phyloP scores from a whole-genome alignment of 2,113 vertebrate genomes.

The Porphyrio hochstetteri region DNA sequence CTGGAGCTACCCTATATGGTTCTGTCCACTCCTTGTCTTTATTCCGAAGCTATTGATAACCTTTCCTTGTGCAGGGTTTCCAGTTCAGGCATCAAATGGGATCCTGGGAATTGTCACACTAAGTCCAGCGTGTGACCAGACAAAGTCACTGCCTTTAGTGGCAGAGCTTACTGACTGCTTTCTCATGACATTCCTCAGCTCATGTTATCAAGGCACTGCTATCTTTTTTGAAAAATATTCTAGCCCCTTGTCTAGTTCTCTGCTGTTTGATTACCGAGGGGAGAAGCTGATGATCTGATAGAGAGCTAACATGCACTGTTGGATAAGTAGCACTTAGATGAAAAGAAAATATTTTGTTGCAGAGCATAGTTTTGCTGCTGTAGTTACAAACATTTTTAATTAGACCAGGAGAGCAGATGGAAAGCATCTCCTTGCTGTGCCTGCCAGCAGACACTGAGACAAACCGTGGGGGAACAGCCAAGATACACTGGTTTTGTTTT shows the following conservation, averaged over 20 bases:
- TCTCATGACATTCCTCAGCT: neutral
- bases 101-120: neutral
- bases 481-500: neutral
- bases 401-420: neutral
- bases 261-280: neutral
- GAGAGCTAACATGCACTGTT: neutral
- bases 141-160: neutral
- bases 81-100: neutral
- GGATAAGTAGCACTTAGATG: neutral
- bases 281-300: conserved; percentile 6
- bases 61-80: neutral
- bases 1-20: neutral
- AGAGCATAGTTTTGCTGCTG: neutral
- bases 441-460: neutral
- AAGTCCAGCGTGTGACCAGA: neutral
- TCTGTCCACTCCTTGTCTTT: neutral
- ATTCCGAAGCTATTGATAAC: neutral
- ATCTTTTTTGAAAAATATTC: neutral
- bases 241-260: neutral
- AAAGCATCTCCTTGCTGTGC: neutral
- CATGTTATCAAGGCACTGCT: neutral
- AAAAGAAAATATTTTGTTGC: conserved; percentile 32
- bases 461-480: neutral
- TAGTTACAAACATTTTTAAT: conserved; percentile 37
- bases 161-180: neutral